These are phyloP conservation scores for Cynaeus angustus DNA, from an alignment of 2,888 invertebrate genomes.

Conservation along the genomic window DNA sequence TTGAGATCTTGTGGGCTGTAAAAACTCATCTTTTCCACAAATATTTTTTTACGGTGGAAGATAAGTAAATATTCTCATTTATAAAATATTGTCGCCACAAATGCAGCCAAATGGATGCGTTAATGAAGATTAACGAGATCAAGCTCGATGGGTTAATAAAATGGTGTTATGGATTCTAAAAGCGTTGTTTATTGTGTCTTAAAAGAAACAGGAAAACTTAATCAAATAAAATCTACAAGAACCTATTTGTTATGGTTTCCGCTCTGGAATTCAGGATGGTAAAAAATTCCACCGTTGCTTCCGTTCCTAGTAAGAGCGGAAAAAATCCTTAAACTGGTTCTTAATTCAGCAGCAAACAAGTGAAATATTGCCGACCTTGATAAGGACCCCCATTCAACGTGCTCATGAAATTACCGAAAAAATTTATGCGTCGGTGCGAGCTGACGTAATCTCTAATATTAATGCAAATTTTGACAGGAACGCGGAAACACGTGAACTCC, in stretches of 20 bases:
- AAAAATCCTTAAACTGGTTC: neutral
- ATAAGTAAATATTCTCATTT: conserved; percentile 21
- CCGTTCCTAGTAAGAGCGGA: neutral
- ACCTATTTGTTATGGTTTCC: too few species aligned
- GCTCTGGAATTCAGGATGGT: too few species aligned
- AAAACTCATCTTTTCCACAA: conserved; percentile 9
- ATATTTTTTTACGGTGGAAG: conserved; percentile 8
- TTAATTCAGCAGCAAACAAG: neutral
- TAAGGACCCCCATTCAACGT: conserved; percentile 6
- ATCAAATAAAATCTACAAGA: too few species aligned
- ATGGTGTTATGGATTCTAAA: too few species aligned
- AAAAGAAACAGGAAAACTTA: too few species aligned
- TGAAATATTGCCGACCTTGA: conserved; percentile 5
- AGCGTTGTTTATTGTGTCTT: too few species aligned
- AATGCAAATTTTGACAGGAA: conserved; percentile 19
- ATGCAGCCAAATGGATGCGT: neutral
- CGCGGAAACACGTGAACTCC: conserved; percentile 13
- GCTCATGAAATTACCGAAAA: conserved; percentile 14
- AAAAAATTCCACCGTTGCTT: too few species aligned
- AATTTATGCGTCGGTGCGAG: neutral
- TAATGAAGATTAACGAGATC: too few species aligned
- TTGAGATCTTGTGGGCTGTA: conserved; percentile 18
- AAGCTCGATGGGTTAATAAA: too few species aligned
- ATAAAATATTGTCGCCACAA: conserved; percentile 1
- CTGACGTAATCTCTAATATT: conserved; percentile 12